These are phyloP conservation scores for Scolanthus callimorphus DNA, from an alignment of 92 coral and sea anemone genomes.

Conservation along the genomic window DNA sequence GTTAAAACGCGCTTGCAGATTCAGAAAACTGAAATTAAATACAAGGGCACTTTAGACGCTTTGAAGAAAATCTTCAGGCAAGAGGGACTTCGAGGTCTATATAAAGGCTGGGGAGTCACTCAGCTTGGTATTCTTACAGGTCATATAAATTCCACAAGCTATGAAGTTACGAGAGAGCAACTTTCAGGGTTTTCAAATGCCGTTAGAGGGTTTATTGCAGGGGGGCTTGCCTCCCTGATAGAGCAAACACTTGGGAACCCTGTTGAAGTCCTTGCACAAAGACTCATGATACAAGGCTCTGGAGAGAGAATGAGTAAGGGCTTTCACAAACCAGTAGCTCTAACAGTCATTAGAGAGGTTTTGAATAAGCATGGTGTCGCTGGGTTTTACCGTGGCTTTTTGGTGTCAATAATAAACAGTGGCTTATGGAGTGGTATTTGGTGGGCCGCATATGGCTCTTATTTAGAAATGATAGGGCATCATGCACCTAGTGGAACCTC, in stretches of 20 bases:
- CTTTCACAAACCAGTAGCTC: slow-evolving; percentile 12
- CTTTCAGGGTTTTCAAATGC: slow-evolving; percentile 65
- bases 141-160: slow-evolving; percentile 70
- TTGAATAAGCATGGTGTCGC: slow-evolving; percentile 37
- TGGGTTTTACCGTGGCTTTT: slow-evolving; percentile 72
- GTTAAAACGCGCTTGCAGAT: slow-evolving; percentile 91
- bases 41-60: slow-evolving; percentile 83
- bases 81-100: slow-evolving; percentile 84
- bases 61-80: slow-evolving; percentile 55
- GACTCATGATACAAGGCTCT: slow-evolving; percentile 66
- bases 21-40: slow-evolving; percentile 62
- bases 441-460: slow-evolving; percentile 77
- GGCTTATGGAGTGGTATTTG: slow-evolving; percentile 67
- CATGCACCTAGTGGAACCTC: slow-evolving; percentile 68
- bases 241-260: slow-evolving; percentile 85
- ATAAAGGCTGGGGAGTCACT: slow-evolving; percentile 71
- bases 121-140: slow-evolving; percentile 78
- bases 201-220: slow-evolving; percentile 86
- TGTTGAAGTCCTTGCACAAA: slow-evolving; percentile 68
- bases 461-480: slow-evolving; percentile 45
- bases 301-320: slow-evolving; percentile 21
- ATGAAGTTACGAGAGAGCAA: slow-evolving; percentile 76
- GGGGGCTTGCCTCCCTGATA: slow-evolving; percentile 69
- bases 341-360: slow-evolving; percentile 27
- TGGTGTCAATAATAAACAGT: slow-evolving; percentile 52